phyloP scores from a whole-genome alignment of 2,888 invertebrate species.

The Nemoura dubitans region DNA sequence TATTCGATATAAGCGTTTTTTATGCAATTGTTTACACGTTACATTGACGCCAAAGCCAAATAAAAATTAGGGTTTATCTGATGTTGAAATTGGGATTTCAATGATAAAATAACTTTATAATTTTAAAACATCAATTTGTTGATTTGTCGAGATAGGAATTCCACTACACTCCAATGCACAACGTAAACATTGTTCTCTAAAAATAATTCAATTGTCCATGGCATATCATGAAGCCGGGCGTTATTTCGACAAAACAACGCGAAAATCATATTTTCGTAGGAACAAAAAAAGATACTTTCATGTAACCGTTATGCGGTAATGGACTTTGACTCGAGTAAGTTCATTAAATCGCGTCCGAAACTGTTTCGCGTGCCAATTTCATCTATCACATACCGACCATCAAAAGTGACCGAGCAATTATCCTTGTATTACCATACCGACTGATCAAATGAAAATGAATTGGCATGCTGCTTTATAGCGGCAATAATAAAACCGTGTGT shows the following conservation, averaged over 20 bases:
- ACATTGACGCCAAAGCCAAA: too few species aligned
- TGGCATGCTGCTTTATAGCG: background rate
- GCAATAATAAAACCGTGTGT: background rate
- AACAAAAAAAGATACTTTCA: background rate
- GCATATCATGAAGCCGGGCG: background rate
- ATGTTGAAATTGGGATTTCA: background rate
- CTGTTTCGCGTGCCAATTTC: background rate
- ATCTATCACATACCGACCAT: conserved; percentile 7
- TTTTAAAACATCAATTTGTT: background rate
- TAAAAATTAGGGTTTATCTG: too few species aligned
- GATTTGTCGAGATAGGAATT: background rate
- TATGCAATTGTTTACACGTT: too few species aligned
- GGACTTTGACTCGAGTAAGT: background rate
- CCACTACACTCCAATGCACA: background rate
- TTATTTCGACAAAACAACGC: background rate
- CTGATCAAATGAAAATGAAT: conserved; percentile 1
- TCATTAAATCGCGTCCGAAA: background rate
- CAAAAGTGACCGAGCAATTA: conserved; percentile 17
- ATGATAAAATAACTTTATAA: background rate
- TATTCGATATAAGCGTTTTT: too few species aligned
- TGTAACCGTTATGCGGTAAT: background rate
- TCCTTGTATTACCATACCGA: background rate
- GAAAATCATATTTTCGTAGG: background rate
- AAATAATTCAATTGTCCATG: background rate
- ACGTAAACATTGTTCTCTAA: background rate